Percentiles rank a stretch among this genome's conserved stretches.
Evolutionary conservation across 2,797 vertebrate species (phyloP).

Genomic region (Sternotherus odoratus): DNA sequence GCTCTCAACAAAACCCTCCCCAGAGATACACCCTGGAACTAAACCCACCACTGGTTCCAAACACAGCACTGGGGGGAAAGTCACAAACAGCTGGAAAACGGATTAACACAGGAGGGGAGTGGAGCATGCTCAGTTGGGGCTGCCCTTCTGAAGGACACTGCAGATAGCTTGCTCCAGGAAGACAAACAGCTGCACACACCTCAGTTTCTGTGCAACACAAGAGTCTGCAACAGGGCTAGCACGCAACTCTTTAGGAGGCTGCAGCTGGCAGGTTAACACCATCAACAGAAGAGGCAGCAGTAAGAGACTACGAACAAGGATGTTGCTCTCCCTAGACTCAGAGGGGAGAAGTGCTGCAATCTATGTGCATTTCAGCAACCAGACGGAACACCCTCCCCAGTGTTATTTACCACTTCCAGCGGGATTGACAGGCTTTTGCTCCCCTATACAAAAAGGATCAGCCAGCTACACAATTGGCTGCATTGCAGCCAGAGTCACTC

Average conservation of each 20-base stretch:
- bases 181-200: neutral
- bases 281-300: accelerated
- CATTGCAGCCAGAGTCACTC: neutral
- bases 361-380: neutral
- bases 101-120: neutral
- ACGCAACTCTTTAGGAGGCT: neutral
- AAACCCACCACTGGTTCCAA: neutral
- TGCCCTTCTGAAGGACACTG: constrained; percentile 79
- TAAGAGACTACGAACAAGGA: neutral
- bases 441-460: accelerated
- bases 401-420: neutral
- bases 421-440: neutral
- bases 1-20: too few species aligned
- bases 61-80: neutral
- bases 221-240: neutral
- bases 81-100: constrained; percentile 16
- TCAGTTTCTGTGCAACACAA: neutral
- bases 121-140: constrained; percentile 69
- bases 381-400: neutral
- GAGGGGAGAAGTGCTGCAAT: neutral
- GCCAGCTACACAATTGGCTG: accelerated
- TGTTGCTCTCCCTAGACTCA: neutral
- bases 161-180: constrained; percentile 57
- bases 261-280: neutral
- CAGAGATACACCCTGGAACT: neutral